Conservation (phyloP, 1,140 invertebrate genomes). For the Capitella teleta region DNA sequence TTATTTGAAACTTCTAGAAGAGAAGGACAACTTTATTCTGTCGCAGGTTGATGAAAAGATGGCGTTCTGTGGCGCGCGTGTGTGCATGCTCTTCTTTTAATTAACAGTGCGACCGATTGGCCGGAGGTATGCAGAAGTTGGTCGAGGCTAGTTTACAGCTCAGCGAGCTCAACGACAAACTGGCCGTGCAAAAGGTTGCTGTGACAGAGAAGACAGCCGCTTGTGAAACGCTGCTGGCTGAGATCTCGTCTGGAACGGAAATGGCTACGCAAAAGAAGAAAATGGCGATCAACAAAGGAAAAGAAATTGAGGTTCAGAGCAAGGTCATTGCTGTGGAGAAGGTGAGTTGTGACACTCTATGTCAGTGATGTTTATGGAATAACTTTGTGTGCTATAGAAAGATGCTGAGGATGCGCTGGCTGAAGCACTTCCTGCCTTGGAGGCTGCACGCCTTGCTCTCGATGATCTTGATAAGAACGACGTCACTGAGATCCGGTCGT, state of each 20-base stretch:
- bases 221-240: constrained; percentile 58
- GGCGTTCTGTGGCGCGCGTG: not conserved
- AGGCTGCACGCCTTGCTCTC: constrained; percentile 64
- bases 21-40: constrained; percentile 55
- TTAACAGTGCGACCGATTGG: constrained; percentile 54
- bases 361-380: not conserved
- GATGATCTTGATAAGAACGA: constrained; percentile 72
- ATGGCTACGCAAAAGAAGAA: constrained; percentile 62
- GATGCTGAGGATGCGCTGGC: constrained; percentile 67
- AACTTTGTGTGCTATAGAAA: constrained; percentile 20
- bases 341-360: constrained; percentile 19
- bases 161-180: constrained; percentile 57
- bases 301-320: constrained; percentile 66
- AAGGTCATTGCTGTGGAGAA: constrained; percentile 66
- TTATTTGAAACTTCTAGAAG: constrained; percentile 61
- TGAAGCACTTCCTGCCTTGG: constrained; percentile 67
- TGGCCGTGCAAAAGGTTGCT: constrained; percentile 63
- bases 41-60: constrained; percentile 44
- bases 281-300: constrained; percentile 60
- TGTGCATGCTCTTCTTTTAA: not conserved
- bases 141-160: constrained; percentile 64
- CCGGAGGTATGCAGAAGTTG: constrained; percentile 63
- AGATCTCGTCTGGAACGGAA: constrained; percentile 52
- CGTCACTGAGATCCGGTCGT: constrained; percentile 80
- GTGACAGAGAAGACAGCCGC: constrained; percentile 62